These are phyloP conservation scores for Gymnothorax reevesii DNA, from an alignment of 2,797 vertebrate species.

Conservation along the genomic window DNA sequence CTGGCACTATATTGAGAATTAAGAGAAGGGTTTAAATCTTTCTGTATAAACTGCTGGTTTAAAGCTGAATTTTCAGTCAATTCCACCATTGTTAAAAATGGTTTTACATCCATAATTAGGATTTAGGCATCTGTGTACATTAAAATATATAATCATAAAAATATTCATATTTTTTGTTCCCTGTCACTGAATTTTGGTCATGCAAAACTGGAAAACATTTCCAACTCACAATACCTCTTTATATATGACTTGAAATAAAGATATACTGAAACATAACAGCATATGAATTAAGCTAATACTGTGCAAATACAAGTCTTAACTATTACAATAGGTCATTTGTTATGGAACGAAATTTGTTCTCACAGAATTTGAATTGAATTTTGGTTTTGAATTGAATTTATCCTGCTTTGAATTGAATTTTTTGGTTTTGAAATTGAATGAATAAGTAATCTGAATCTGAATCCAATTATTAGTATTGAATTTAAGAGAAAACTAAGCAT, in stretches of 20 bases:
- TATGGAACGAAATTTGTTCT: too few species aligned
- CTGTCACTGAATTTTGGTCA: conserved; percentile 71
- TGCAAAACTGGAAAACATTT: conserved; percentile 56
- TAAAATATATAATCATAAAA: conserved; percentile 65
- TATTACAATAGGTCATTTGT: conserved; percentile 67
- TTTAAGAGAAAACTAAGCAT: too few species aligned
- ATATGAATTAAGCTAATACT: conserved; percentile 77
- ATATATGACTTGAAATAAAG: conserved; percentile 61
- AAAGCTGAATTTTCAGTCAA: conserved; percentile 55
- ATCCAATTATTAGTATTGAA: too few species aligned
- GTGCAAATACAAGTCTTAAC: conserved; percentile 70
- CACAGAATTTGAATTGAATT: too few species aligned
- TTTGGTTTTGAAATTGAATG: too few species aligned
- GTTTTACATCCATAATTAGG: conserved; percentile 58
- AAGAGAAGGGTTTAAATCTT: conserved; percentile 63
- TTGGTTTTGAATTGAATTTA: too few species aligned
- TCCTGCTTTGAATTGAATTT: too few species aligned
- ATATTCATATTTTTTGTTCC: conserved; percentile 59
- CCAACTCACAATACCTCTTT: conserved; percentile 52
- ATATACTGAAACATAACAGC: conserved; percentile 63
- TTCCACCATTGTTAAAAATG: conserved; percentile 56
- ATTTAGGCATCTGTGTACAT: conserved; percentile 61
- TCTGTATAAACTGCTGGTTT: conserved; percentile 62
- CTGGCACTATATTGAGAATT: conserved; percentile 83
- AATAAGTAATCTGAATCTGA: too few species aligned